Conservation (phyloP, 2,888 invertebrate genomes). For the Epinotia brunnichana region DNA sequence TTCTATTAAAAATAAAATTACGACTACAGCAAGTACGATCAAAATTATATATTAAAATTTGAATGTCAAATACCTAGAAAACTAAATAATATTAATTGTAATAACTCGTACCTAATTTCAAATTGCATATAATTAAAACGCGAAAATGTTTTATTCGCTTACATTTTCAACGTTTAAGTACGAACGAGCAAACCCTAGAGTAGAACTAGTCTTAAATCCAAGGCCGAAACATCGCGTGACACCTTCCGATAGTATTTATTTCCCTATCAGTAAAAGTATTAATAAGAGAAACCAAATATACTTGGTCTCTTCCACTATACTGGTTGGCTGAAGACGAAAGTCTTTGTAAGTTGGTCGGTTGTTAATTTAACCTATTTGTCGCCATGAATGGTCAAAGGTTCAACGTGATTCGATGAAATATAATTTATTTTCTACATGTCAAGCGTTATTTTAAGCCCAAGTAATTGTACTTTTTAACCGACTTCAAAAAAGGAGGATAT, state of each 20-base stretch:
- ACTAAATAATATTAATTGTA: too few species aligned
- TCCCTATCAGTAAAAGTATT: conserved; percentile 1
- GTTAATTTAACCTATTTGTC: neutral
- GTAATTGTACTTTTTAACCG: neutral
- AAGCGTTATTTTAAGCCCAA: neutral
- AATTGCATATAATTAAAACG: too few species aligned
- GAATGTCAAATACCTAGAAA: too few species aligned
- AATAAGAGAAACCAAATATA: neutral
- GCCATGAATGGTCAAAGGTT: conserved; percentile 1
- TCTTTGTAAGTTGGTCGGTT: neutral
- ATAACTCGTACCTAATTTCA: too few species aligned
- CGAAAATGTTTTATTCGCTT: too few species aligned
- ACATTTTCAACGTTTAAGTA: too few species aligned
- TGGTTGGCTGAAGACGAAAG: neutral
- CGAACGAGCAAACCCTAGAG: neutral
- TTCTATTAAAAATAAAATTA: too few species aligned
- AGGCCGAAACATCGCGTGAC: conserved; percentile 22
- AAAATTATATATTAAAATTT: too few species aligned
- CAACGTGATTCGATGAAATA: neutral
- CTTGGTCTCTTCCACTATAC: neutral
- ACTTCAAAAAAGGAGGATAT: too few species aligned
- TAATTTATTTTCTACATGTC: neutral
- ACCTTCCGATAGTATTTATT: conserved; percentile 1
- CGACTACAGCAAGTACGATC: too few species aligned
- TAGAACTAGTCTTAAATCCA: conserved; percentile 2